Evolutionary conservation across 2,113 vertebrate genomes (phyloP), one percentile per base, ranked within the genome.

Genomic region (Actenoides lindsayi): DNA sequence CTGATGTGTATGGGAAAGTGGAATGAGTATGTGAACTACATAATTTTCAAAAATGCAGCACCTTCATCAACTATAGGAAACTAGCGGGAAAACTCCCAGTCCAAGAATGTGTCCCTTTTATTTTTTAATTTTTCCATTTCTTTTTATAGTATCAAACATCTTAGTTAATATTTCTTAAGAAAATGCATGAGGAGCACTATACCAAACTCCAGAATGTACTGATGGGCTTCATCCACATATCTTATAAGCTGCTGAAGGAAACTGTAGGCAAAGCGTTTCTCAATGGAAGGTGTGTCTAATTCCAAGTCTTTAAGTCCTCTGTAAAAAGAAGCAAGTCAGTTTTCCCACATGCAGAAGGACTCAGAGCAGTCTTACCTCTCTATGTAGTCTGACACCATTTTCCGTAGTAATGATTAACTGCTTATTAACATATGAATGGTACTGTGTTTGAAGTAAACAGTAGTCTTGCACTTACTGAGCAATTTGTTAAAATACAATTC

Each of bases 191-290:
- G 15, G 5, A 44, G 6, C 50, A 94, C 81, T 62, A 57, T 94
- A 99, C 99, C 99, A 71, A 99, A 99, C 95, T 99, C 99, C 97
- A 99, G 94, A 97, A 99, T 99, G 89, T 99, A 99, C 59, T 99
- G 98, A 83, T 99, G 99, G 13, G 99, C 99, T 96, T 99, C 98
- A 76, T 99, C 99, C 74, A 99, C 99, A 2, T 99, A 99, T 81
- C 98, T 98, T 94, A 99, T 99, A 84, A 99, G 98, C 20, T 99
- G 99, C 93, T 99, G 99, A 53, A 99, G 99, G 75, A 99, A 99
- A 74, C 99, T 99, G 95, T 99, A 99, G 65, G 99, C 99, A 89
- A 99, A 99, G 17, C 99, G 98, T 81, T 99, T 99, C 96, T 99
- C 99, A 65, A 99, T 99, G 25, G 99, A 99, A 57, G 99, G 99